phyloP scores from a whole-genome alignment of 2,113 vertebrate genomes.

The Eudyptes chrysolophus region DNA sequence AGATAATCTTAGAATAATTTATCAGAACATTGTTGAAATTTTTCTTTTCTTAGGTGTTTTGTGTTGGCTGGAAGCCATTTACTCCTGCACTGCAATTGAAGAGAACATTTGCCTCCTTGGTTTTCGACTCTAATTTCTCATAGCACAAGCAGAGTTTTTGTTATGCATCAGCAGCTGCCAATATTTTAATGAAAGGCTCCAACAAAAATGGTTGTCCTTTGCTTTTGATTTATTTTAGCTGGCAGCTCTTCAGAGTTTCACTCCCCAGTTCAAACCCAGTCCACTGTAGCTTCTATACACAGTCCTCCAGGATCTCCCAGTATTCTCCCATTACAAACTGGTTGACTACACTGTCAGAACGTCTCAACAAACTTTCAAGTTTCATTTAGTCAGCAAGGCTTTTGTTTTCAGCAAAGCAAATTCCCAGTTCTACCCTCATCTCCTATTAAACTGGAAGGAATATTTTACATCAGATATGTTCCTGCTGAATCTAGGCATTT shows the following conservation, averaged over 20 bases:
- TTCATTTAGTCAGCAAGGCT: background rate
- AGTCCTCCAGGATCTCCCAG: constrained; percentile 4
- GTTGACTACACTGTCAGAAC: background rate
- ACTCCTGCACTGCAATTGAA: constrained; percentile 26
- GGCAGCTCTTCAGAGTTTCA: constrained; percentile 17
- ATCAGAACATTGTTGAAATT: background rate
- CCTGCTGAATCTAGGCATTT: background rate
- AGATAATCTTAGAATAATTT: background rate
- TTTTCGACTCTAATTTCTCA: constrained; percentile 44
- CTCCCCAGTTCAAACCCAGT: constrained; percentile 15
- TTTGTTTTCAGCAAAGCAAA: background rate
- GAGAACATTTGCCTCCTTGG: constrained; percentile 51
- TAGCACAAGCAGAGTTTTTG: constrained; percentile 60
- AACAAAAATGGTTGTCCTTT: constrained; percentile 34
- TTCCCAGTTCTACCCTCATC: background rate
- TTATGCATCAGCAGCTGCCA: constrained; percentile 64
- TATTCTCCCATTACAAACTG: background rate
- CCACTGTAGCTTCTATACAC: background rate
- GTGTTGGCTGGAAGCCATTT: constrained; percentile 38
- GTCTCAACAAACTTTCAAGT: background rate
- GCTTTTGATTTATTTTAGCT: constrained; percentile 50
- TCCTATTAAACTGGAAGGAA: background rate
- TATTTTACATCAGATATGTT: background rate
- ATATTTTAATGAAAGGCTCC: constrained; percentile 62
- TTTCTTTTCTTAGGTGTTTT: constrained; percentile 31